These are phyloP conservation scores for Cecropterus lyciades DNA, from an alignment of 1,140 invertebrate genomes.

Conservation along the genomic window DNA sequence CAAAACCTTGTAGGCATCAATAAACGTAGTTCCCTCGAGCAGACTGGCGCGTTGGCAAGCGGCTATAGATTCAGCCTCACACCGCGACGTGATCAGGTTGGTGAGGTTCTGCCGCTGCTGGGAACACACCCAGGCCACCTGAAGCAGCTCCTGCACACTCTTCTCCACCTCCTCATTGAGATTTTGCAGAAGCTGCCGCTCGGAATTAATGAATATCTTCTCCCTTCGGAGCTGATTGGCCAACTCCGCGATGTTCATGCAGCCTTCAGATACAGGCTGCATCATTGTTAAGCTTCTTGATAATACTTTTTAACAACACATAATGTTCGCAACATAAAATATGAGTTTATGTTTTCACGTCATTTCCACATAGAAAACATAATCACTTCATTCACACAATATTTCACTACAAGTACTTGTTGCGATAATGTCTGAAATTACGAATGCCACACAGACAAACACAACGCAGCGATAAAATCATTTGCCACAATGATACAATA, in stretches of 20 bases:
- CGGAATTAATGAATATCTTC: constrained; percentile 81
- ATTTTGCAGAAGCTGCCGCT: constrained; percentile 76
- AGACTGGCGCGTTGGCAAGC: constrained; percentile 91
- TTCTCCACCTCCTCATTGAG: constrained; percentile 80
- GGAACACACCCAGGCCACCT: constrained; percentile 94
- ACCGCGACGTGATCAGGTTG: constrained; percentile 90
- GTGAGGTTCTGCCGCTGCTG: constrained; percentile 95
- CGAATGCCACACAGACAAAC: constrained; percentile 3
- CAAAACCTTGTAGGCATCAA: constrained; percentile 94
- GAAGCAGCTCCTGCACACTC: constrained; percentile 76
- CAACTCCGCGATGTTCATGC: constrained; percentile 79
- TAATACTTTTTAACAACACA: constrained; percentile 52
- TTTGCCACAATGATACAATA: constrained; percentile 22
- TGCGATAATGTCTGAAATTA: constrained; percentile 15
- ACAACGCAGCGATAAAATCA: background rate
- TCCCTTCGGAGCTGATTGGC: constrained; percentile 77
- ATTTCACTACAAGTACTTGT: constrained; percentile 29
- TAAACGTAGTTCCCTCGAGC: constrained; percentile 92
- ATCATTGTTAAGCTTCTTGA: constrained; percentile 63
- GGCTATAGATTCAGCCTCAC: constrained; percentile 89
- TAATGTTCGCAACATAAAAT: constrained; percentile 45
- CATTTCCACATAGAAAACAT: constrained; percentile 53
- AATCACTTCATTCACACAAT: constrained; percentile 48
- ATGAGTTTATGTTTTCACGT: constrained; percentile 51
- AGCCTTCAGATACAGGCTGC: constrained; percentile 78